Conservation (phyloP, 1,140 invertebrate species). For the Orius insidiosus region DNA sequence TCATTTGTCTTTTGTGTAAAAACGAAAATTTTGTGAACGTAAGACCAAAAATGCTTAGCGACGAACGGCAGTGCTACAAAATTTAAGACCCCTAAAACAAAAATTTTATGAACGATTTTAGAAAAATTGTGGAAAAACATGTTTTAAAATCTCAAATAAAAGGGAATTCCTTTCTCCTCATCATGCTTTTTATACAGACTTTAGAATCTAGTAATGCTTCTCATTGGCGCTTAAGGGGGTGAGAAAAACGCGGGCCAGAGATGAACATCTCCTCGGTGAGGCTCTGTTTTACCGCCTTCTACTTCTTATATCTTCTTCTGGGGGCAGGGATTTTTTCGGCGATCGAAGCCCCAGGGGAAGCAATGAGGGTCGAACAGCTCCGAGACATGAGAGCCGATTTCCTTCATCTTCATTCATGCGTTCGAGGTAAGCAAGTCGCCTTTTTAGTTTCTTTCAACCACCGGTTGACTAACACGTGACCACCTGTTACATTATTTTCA, state of each 20-base stretch:
- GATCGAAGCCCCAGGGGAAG: constrained; percentile 50
- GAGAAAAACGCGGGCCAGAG: neutral
- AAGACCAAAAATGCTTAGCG: no score
- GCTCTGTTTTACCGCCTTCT: constrained; percentile 18
- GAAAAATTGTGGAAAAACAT: no score
- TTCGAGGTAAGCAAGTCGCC: constrained; percentile 34
- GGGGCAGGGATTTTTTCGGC: constrained; percentile 54
- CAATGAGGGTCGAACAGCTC: constrained; percentile 33
- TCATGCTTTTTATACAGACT: neutral
- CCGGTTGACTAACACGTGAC: no score
- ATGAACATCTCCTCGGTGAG: constrained; percentile 13
- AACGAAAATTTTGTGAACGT: no score
- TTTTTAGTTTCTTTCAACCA: no score
- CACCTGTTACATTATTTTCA: no score
- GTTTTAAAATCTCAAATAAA: no score
- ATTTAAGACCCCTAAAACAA: no score
- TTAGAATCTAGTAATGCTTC: neutral
- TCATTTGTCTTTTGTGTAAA: no score
- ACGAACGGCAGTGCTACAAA: no score
- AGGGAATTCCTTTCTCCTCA: neutral
- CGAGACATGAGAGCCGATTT: constrained; percentile 36
- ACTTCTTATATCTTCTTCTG: constrained; percentile 28
- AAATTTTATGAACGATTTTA: no score
- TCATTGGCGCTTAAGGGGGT: neutral
- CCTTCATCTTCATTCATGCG: constrained; percentile 37